phyloP scores from a whole-genome alignment of 2,113 vertebrate genomes.

The Lophura nycthemera region DNA sequence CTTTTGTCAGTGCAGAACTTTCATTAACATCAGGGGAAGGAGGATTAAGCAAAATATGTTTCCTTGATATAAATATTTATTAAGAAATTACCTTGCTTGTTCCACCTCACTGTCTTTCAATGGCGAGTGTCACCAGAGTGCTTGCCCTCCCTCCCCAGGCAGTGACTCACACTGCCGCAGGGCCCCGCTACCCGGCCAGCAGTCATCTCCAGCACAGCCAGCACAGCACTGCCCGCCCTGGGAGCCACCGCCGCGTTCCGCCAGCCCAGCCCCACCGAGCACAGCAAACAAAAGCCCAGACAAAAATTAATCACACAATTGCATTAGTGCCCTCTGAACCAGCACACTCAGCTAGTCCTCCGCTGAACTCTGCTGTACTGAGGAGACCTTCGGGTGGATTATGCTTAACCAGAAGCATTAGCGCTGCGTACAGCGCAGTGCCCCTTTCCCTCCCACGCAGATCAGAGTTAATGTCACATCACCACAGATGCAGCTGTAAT shows the following conservation, averaged over 20 bases:
- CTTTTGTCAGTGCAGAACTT: neutral
- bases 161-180: neutral
- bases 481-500: neutral
- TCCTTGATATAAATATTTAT: conserved; percentile 34
- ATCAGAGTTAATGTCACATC: accelerated
- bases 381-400: conserved; percentile 55
- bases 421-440: accelerated
- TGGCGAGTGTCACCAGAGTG: neutral
- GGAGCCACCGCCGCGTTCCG: accelerated
- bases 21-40: neutral
- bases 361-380: conserved; percentile 20
- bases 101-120: conserved; percentile 14
- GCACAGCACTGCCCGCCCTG: neutral
- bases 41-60: neutral
- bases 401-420: conserved; percentile 19
- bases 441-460: neutral
- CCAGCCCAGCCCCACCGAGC: neutral
- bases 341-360: conserved; percentile 39
- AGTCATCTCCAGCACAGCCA: neutral
- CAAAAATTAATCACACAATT: conserved; percentile 49
- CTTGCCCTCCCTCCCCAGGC: neutral
- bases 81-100: conserved; percentile 22
- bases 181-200: neutral
- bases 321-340: conserved; percentile 47
- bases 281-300: neutral